phyloP scores from a whole-genome alignment of 2,113 vertebrate species.

The Oplegnathus fasciatus region DNA sequence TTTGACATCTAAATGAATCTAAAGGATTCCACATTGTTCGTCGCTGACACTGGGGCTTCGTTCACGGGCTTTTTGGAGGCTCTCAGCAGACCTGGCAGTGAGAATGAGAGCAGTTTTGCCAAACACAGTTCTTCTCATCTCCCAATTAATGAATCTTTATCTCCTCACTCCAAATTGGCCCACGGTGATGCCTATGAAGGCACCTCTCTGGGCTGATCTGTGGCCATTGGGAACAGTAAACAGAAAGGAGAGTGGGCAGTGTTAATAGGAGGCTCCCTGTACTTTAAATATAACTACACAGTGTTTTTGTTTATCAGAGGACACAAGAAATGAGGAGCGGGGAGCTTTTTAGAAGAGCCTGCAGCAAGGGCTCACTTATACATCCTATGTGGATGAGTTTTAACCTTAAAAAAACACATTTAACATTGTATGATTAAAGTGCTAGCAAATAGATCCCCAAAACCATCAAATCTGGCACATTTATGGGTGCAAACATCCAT shows the following conservation, averaged over 20 bases:
- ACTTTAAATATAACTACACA: conserved; percentile 21
- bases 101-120: conserved; percentile 12
- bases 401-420: no score
- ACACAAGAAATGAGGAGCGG: not conserved
- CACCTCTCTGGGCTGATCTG: conserved; percentile 28
- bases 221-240: conserved; percentile 26
- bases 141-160: conserved; percentile 54
- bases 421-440: not conserved
- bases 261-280: conserved; percentile 22
- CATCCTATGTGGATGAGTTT: not conserved
- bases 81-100: conserved; percentile 25
- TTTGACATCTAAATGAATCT: conserved; percentile 12
- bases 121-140: conserved; percentile 44
- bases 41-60: conserved; percentile 36
- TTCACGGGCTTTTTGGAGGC: conserved; percentile 49
- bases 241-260: conserved; percentile 29
- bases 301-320: conserved; percentile 2
- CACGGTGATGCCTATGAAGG: not conserved
- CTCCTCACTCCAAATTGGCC: conserved; percentile 35
- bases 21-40: conserved; percentile 12
- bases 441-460: not conserved
- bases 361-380: not conserved
- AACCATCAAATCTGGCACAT: not conserved
- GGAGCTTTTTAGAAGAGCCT: not conserved
- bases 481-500: not conserved